Percentiles rank a stretch among this genome's conserved stretches.
phyloP scores from a whole-genome alignment of 2,888 invertebrate genomes.

The Phengaris alcon region DNA sequence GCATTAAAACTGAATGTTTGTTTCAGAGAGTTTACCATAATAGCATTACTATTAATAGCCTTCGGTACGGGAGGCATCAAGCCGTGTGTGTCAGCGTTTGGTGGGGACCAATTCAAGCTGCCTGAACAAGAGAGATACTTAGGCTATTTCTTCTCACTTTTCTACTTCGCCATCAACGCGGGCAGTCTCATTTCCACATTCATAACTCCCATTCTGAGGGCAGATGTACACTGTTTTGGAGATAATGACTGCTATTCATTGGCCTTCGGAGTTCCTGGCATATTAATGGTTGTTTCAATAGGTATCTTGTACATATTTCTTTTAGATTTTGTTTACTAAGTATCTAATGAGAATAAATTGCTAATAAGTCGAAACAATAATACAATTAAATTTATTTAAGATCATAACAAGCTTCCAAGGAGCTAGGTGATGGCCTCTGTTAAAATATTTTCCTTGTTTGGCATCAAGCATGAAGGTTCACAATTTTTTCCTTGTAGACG shows the following conservation, averaged over 20 bases:
- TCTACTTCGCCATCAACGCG: conserved; percentile 95
- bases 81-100: conserved; percentile 96
- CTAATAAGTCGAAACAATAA: background rate
- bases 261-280: conserved; percentile 94
- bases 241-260: conserved; percentile 88
- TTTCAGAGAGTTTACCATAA: conserved; percentile 81
- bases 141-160: conserved; percentile 93
- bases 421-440: background rate
- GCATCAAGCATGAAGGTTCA: conserved; percentile 3
- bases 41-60: conserved; percentile 87
- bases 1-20: background rate
- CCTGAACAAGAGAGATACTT: conserved; percentile 89
- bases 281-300: conserved; percentile 90
- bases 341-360: too few relatives aligned
- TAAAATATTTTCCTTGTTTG: background rate
- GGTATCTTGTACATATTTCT: background rate
- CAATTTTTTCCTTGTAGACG: background rate
- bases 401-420: background rate
- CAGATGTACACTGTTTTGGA: conserved; percentile 87
- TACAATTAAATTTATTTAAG: background rate
- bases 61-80: conserved; percentile 97
- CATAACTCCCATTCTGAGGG: conserved; percentile 91
- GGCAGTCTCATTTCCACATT: conserved; percentile 94
- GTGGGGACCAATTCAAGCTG: conserved; percentile 94
- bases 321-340: too few relatives aligned